A percentile compares a stretch with the other conserved stretches of the same genome.
phyloP scores from a whole-genome alignment of 2,888 invertebrate species.

The Cancer borealis region DNA sequence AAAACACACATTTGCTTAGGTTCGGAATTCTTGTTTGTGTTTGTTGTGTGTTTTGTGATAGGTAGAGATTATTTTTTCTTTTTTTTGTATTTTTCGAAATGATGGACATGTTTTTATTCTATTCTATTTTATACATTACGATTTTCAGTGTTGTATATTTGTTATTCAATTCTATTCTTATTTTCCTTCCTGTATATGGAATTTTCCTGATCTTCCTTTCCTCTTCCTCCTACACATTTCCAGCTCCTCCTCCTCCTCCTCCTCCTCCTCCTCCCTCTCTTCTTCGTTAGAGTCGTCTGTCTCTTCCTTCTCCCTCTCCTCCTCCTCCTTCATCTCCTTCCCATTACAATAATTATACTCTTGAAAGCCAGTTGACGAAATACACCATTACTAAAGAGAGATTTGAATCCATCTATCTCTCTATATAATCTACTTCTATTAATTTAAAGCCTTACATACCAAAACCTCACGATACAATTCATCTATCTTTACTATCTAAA shows the following conservation, averaged over 20 bases:
- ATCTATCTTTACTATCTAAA: neutral
- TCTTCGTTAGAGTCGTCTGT: neutral
- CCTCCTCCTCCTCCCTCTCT: too few species aligned
- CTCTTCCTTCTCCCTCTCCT: neutral
- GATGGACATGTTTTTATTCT: too few species aligned
- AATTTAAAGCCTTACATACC: too few species aligned
- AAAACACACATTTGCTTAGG: too few species aligned
- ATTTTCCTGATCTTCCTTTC: neutral
- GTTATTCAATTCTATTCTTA: neutral
- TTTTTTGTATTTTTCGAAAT: too few species aligned
- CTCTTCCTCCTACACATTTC: neutral
- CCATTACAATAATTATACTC: neutral
- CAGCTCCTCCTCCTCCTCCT: too few species aligned
- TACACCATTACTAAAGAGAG: neutral
- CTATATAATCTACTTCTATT: neutral
- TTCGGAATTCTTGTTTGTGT: too few species aligned
- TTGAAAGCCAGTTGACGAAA: neutral
- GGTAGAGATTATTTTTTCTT: too few species aligned
- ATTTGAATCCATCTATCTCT: neutral
- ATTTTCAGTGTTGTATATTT: neutral
- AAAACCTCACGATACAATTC: too few species aligned
- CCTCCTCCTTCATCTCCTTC: slow-evolving; percentile 10
- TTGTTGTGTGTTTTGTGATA: too few species aligned
- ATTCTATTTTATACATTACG: too few species aligned
- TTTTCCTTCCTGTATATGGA: neutral